Base-by-base conservation (phyloP, 2,797 vertebrate species). In the Spatula clypeata region DNA sequence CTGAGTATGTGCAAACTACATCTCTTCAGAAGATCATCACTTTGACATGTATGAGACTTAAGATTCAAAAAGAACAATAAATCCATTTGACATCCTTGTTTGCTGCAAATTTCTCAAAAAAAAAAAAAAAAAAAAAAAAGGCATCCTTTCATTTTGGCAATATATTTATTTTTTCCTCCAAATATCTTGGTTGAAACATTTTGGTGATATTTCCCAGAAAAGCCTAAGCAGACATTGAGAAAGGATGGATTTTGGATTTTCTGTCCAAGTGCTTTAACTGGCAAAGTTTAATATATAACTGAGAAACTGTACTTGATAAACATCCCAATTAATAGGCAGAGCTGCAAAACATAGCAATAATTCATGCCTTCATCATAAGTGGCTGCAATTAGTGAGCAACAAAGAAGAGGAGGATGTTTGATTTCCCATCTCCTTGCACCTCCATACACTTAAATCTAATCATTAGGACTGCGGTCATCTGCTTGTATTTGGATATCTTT, bases 401-500 rank as follows among this genome's bases (percentile, higher is more conserved):
- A 47, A 76, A 54, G 19, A 76, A 54, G 19, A 62, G 19, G 47
- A 83, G 77, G 3, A 47, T 61, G 9, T 57, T 57, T 65, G 9
- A 29, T 55, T 75, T 73, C 45, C 61, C 26, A 11, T 10, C 5
- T 74, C 16, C 13, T 64, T 79, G 6, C 8, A 60, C 8, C 24
- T 38, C 7, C 7, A 7, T 20, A 20, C 12, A 65, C 4, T 88
- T 81, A 69, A 55, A 32, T 18, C 23, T 24, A 18, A 18, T 44
- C 24, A 49, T 13, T 7, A 58, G 15, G 23, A n/a, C n/a, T 82
- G n/a, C 27, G 4, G 17, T 29, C 23, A 32, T 24, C 32, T 72
- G 4, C 3, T 0, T 53, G 14, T 40, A 0, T 91, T 77, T 61
- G 57, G 9, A 3, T 61, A 65, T 40, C 27, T 31, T 0, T 40